Percentiles rank a stretch among this genome's conserved stretches.
Evolutionary conservation across 2,888 invertebrate species (phyloP).

Genomic region (Blomia tropicalis): DNA sequence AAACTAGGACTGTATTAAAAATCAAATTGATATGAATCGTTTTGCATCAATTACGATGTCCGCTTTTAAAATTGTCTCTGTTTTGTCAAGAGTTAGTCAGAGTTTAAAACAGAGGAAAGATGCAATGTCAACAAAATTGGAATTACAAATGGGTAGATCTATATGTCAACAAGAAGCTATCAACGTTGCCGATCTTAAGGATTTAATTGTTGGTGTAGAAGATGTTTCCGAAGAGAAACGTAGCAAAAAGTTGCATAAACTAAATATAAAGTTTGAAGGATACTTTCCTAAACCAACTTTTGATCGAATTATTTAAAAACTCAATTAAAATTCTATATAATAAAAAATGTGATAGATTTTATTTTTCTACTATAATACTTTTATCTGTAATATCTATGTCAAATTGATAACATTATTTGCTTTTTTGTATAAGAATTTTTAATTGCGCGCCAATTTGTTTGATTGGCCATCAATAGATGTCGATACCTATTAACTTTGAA

Average conservation of each 20-base stretch:
- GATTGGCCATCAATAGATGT: too few species aligned
- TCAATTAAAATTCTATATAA: background rate
- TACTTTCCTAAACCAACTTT: conserved; percentile 25
- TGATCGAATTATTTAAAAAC: conserved; percentile 21
- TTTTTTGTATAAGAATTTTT: too few species aligned
- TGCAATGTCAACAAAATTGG: conserved; percentile 33
- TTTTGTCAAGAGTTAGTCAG: conserved; percentile 53
- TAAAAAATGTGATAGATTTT: too few species aligned
- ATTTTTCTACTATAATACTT: too few species aligned
- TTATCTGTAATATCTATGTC: too few species aligned
- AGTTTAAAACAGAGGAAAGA: conserved; percentile 81
- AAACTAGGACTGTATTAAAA: background rate
- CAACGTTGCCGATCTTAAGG: background rate
- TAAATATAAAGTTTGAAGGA: conserved; percentile 22
- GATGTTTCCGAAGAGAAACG: background rate
- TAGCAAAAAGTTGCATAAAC: conserved; percentile 4
- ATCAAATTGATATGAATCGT: conserved; percentile 50
- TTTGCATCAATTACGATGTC: conserved; percentile 56
- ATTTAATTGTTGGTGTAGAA: conserved; percentile 7
- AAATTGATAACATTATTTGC: too few species aligned
- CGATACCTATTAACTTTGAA: too few species aligned
- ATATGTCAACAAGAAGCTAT: background rate
- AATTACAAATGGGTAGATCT: conserved; percentile 35
- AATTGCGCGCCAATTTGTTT: too few species aligned
- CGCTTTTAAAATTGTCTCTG: conserved; percentile 61